A percentile compares a stretch with the other conserved stretches of the same genome.
These are phyloP conservation scores for Hirtodrosophila duncani DNA, from an alignment of 2,888 invertebrate genomes.

Conservation along the genomic window DNA sequence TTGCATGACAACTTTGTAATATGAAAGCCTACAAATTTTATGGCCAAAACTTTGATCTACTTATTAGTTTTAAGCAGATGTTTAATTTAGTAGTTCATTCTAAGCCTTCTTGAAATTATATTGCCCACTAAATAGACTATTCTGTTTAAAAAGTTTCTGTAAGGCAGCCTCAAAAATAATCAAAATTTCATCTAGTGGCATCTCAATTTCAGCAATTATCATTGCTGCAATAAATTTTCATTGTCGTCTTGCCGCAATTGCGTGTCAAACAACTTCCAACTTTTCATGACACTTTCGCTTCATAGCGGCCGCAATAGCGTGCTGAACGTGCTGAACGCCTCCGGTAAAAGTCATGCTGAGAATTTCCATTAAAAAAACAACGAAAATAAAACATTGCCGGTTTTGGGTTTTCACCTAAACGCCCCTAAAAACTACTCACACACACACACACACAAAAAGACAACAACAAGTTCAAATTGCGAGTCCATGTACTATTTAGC, in stretches of 20 bases:
- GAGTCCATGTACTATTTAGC: constrained; percentile 26
- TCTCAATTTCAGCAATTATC: too few species aligned
- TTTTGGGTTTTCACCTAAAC: constrained; percentile 9
- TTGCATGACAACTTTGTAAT: too few species aligned
- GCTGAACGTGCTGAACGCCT: constrained; percentile 48
- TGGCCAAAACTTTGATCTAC: too few species aligned
- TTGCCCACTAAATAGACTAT: too few species aligned
- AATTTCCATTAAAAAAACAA: constrained; percentile 51
- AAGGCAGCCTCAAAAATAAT: too few species aligned
- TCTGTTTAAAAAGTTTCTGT: too few species aligned
- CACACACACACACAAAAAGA: constrained; percentile 5
- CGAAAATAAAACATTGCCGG: constrained; percentile 14
- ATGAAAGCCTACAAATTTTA: too few species aligned
- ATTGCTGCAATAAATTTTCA: constrained; percentile 45
- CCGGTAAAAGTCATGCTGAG: constrained; percentile 55
- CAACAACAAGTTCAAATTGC: constrained; percentile 7
- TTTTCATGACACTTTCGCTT: constrained; percentile 58
- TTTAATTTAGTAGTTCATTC: too few species aligned
- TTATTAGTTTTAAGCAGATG: too few species aligned
- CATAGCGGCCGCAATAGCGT: constrained; percentile 1
- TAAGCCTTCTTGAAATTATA: too few species aligned
- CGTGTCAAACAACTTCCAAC: constrained; percentile 11
- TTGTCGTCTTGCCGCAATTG: constrained; percentile 37
- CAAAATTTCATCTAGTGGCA: too few species aligned
- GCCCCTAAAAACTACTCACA: constrained; percentile 11